Percentiles rank a stretch among this genome's conserved stretches.
phyloP scores from a whole-genome alignment of 1,140 invertebrate species.

The Araneus ventricosus region DNA sequence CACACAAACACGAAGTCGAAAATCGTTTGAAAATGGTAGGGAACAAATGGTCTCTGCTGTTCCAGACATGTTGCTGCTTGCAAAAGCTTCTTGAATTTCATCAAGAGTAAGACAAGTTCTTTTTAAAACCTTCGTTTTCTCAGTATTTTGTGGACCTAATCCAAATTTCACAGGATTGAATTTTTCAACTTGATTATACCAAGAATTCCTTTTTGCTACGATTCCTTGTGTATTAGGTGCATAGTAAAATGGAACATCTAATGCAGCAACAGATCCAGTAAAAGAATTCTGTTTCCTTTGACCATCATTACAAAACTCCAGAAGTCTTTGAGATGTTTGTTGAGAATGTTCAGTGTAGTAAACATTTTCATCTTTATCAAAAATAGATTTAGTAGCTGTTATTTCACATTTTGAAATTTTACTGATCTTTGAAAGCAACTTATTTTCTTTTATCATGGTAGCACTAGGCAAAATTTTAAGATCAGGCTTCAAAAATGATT shows the following conservation, averaged over 20 bases:
- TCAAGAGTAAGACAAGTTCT: conserved; percentile 64
- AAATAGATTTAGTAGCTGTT: conserved; percentile 5
- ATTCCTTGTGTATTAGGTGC: background rate
- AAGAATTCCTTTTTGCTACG: background rate
- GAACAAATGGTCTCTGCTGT: conserved; percentile 36
- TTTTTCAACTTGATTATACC: background rate
- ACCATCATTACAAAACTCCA: conserved; percentile 10
- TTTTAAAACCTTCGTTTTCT: conserved; percentile 67
- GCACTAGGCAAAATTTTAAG: background rate
- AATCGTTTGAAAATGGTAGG: conserved; percentile 55
- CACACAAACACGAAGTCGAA: conserved; percentile 41
- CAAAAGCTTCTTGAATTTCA: conserved; percentile 63
- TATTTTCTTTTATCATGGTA: background rate
- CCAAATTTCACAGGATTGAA: background rate
- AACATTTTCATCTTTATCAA: conserved; percentile 35
- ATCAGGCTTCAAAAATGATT: background rate
- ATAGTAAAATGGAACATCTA: background rate
- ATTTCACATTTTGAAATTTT: background rate
- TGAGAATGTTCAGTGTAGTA: conserved; percentile 58
- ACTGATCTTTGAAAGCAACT: background rate
- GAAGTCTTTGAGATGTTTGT: conserved; percentile 65
- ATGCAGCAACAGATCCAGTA: background rate
- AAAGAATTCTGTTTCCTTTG: background rate
- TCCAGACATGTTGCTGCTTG: conserved; percentile 26
- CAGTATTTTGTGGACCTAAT: background rate